Conservation (phyloP, 2,113 vertebrate species). For the Bubo blakistoni region DNA sequence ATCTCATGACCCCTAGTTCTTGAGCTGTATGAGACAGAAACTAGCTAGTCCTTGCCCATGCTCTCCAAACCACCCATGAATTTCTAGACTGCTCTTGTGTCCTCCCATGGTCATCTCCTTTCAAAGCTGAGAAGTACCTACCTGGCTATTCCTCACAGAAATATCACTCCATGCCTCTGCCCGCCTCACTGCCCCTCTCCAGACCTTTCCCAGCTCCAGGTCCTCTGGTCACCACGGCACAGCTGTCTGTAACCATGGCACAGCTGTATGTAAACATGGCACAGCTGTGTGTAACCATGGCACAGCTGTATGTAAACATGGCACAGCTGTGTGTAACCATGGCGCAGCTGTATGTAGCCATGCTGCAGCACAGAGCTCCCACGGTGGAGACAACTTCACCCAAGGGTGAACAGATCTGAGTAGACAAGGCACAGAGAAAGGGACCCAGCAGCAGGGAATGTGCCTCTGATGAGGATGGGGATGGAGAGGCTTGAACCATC, state of each 20-base stretch:
- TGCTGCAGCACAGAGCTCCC: not conserved
- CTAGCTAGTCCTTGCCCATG: not conserved
- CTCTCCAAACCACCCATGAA: not conserved
- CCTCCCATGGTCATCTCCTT: not conserved
- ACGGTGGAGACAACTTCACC: not conserved
- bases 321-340: not conserved
- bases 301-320: not conserved
- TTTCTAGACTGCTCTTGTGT: not conserved
- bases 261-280: not conserved
- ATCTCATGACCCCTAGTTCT: not conserved
- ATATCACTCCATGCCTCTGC: not conserved
- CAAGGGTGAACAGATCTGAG: rapidly evolving
- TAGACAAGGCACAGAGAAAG: not conserved
- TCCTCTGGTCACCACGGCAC: not conserved
- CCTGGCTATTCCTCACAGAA: not conserved
- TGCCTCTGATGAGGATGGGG: not conserved
- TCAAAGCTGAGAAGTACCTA: not conserved
- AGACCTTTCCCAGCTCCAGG: not conserved
- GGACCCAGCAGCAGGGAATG: not conserved
- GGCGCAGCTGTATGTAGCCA: not conserved
- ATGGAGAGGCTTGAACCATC: not conserved
- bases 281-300: no score
- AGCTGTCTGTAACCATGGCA: no score
- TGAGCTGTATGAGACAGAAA: not conserved
- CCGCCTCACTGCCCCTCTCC: not conserved